Evolutionary conservation across 2,797 vertebrate species (phyloP), one percentile per base, ranked within the genome.

Genomic region (Intellagama lesueurii): DNA sequence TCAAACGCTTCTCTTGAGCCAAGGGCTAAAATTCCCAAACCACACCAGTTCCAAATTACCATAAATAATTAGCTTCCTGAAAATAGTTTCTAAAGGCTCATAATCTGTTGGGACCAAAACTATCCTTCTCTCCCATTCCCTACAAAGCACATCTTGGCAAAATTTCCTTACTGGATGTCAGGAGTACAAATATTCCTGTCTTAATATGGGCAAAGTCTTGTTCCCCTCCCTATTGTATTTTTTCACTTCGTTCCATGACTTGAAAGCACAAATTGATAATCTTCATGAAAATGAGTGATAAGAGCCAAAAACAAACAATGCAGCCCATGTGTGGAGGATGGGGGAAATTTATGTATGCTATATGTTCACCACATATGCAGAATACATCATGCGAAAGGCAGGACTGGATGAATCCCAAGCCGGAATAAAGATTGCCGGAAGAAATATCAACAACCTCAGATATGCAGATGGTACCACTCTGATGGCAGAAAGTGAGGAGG

Each of bases 11-110:
- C 90, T 69, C 91, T 69, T 64, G 86, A 94, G 69, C 77, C 4
- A 85, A 66, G 30, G 79, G 73, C 78, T 89, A 89, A 89, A 93
- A 91, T 90, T 86, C 92, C 91, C 89, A 88, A 16, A 7, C 75
- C 70, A 0, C 32, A 90, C 89, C 66, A 79, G 17, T 68, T 81
- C 52, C 52, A 87, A 69, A 90, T 82, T 69, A 78, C 73, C 85
- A 70, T 82, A 83, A 90, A 87, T 90, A 82, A 87, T 83, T 40
- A 81, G 79, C 72, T 82, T 56, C 80, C 75, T 77, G 60, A 56
- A 90, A 87, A 77, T 83, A 52, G 47, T 40, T 69, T 49, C 47
- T 35, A 81, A 69, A 69, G 60, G 60, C 60, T 86, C 69, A 47
- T 28, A 49, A 85, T 89, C 83, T 64, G 2, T 79, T 76, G 76